Base-by-base conservation (phyloP, 2,113 vertebrate species). In the Amazona guildingii region DNA sequence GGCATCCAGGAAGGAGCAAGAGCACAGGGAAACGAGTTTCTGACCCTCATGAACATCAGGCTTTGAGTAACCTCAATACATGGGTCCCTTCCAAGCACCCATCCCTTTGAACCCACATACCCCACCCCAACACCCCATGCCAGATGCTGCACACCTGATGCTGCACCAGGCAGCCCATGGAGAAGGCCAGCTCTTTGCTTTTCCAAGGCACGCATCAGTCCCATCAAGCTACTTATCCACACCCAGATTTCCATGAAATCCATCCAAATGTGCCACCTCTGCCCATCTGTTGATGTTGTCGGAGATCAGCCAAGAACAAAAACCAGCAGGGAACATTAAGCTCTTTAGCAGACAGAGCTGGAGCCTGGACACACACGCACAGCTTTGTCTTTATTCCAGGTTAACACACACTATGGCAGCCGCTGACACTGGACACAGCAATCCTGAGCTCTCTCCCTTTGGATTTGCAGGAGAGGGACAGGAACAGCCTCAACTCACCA, bases 371-470 rank as follows among this genome's bases (percentile, higher is more conserved):
- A 25, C 11, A 10, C 4, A 0, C 25, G 27, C 4, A 2, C 48
- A 82, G 55, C 49, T 66, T 27, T 64, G 24, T 39, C 17, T n/a
- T 52, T 83, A 54, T 41, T 27, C 64, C n/a, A 31, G 25, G 11
- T 15, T 44, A 76, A 76, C 27, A 28, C 15, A 12, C 1, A 0
- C 29, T n/a, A n/a, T 4, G 0, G 28, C 37, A 44, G 68, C 11
- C 0, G 11, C 31, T 2, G 4, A 69, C 52, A 19, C n/a, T 4
- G 0, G 15, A 25, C 19, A 51, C 57, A 83, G 33, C 55, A n/a
- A 67, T 52, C 33, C 24, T 4, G 1, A 81, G 25, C 21, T 43
- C 35, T 75, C 10, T 13, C 35, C 21, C 33, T 59, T 15, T 59
- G 57, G 20, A 52, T 49, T 43, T 54, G 15, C n/a, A 77, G 13